Conservation (phyloP, 2,888 invertebrate genomes). For the Pyrrhosoma nymphula region DNA sequence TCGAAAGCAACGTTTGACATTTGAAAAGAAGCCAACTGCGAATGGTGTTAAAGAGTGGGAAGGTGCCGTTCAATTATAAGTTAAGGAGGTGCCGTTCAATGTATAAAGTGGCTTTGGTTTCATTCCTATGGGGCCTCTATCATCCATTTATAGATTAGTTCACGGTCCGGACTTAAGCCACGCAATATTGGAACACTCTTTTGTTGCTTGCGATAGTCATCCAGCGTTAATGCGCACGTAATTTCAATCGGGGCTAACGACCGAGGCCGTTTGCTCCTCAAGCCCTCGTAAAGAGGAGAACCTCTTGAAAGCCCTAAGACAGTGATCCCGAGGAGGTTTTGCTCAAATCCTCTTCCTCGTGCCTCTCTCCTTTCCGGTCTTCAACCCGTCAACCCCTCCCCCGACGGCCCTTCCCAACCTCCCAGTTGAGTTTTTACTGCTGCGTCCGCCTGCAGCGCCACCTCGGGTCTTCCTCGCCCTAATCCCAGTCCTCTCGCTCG, state of each 20-base stretch:
- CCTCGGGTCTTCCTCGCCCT: not conserved
- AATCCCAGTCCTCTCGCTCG: too few relatives aligned
- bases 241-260: conserved; percentile 26
- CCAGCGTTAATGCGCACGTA: not conserved
- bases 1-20: too few relatives aligned
- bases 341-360: not conserved
- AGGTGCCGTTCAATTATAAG: not conserved
- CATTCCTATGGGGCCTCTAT: not conserved
- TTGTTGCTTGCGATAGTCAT: not conserved
- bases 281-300: not conserved
- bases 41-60: too few relatives aligned
- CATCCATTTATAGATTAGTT: not conserved
- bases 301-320: not conserved
- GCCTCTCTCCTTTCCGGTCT: not conserved
- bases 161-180: not conserved
- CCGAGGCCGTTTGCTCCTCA: not conserved
- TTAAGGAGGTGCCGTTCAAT: not conserved
- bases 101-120: not conserved
- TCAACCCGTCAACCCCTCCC: not conserved
- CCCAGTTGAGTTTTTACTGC: not conserved
- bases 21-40: too few relatives aligned
- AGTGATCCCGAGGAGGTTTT: not conserved
- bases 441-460: not conserved
- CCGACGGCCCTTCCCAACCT: not conserved
- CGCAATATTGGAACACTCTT: not conserved